These are phyloP conservation scores for Drosophila nr. perissopoda DNA, from an alignment of 2,888 invertebrate genomes.

Conservation along the genomic window DNA sequence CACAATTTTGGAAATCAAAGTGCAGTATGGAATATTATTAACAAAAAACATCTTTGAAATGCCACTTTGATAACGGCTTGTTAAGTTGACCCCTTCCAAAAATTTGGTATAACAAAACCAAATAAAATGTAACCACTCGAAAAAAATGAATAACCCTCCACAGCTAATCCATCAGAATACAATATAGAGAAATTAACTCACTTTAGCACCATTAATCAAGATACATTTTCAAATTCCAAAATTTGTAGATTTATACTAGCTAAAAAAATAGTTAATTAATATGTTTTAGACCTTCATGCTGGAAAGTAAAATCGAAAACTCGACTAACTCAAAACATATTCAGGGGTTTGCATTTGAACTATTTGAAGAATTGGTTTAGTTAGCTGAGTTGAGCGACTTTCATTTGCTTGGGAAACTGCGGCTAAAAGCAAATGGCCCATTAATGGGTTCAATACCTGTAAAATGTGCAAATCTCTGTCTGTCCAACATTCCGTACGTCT, in stretches of 20 bases:
- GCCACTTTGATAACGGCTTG: neutral
- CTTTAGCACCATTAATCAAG: neutral
- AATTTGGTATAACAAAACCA: too few species aligned
- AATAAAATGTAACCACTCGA: too few species aligned
- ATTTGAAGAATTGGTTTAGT: slow-evolving; percentile 17
- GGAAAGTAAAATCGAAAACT: slow-evolving; percentile 5
- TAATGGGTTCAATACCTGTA: slow-evolving; percentile 77
- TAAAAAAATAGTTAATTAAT: neutral
- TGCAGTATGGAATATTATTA: neutral
- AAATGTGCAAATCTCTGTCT: slow-evolving; percentile 65
- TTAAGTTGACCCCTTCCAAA: neutral
- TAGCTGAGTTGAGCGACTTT: slow-evolving; percentile 48
- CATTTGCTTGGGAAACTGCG: slow-evolving; percentile 48
- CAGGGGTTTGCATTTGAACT: neutral
- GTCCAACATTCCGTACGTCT: neutral
- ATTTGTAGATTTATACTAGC: neutral
- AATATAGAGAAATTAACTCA: neutral
- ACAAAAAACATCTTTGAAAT: neutral
- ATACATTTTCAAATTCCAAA: neutral
- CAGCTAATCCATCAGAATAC: neutral
- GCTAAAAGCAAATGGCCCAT: slow-evolving; percentile 51
- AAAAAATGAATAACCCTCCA: neutral
- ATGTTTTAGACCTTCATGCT: neutral
- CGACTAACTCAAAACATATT: neutral
- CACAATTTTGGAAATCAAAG: too few species aligned